Evolutionary conservation across 2,888 invertebrate genomes (phyloP).

Genomic region (Caenorhabditis sinica): DNA sequence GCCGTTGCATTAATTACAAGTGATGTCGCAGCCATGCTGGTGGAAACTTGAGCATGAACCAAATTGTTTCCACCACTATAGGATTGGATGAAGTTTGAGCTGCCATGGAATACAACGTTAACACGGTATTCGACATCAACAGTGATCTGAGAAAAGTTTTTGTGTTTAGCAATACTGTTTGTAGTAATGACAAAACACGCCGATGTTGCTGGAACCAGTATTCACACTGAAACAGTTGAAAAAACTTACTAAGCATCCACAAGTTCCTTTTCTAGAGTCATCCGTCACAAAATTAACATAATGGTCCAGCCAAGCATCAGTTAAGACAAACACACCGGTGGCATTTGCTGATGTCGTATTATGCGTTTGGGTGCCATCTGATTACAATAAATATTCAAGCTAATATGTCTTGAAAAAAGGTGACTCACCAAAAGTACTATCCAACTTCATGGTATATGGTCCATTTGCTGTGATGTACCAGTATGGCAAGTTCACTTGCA

Average conservation of each 20-base stretch:
- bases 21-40: not conserved
- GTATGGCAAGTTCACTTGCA: conserved; percentile 35
- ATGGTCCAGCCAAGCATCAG: conserved; percentile 3
- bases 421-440: conserved; percentile 16
- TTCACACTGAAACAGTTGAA: too few species aligned
- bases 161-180: too few species aligned
- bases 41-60: not conserved
- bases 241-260: conserved; percentile 4
- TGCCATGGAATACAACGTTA: not conserved
- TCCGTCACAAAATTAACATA: conserved; percentile 15
- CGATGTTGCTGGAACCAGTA: too few species aligned
- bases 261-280: not conserved
- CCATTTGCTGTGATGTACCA: conserved; percentile 44
- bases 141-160: not conserved
- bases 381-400: too few species aligned
- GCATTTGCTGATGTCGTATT: conserved; percentile 19
- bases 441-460: conserved; percentile 7
- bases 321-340: conserved; percentile 10
- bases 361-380: not conserved
- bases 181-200: too few species aligned
- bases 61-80: not conserved
- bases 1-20: not conserved
- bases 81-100: not conserved
- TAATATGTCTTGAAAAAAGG: not conserved
- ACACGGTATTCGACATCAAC: not conserved